Evolutionary conservation across 1,140 invertebrate genomes (phyloP).

Genomic region (Marisa cornuarietis): DNA sequence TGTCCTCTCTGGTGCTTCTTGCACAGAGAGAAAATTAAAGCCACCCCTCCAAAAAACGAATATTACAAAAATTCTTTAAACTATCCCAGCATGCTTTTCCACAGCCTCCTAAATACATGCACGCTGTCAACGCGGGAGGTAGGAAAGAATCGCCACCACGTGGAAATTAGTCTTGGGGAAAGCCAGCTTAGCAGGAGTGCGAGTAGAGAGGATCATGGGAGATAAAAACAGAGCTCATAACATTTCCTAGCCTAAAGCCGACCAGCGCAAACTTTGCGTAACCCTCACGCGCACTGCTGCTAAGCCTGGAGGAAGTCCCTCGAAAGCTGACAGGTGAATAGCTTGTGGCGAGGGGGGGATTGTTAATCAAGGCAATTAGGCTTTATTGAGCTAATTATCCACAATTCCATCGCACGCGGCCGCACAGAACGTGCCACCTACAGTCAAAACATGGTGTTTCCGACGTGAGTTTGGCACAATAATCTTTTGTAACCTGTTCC

Average conservation of each 20-base stretch:
- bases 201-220: no score
- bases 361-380: slow-evolving; percentile 13
- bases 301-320: background rate
- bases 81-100: no score
- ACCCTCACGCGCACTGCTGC: background rate
- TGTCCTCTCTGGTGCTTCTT: no score
- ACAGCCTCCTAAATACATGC: no score
- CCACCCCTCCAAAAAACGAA: no score
- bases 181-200: no score
- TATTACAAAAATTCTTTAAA: no score
- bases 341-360: background rate
- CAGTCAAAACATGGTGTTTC: slow-evolving; percentile 4
- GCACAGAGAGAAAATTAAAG: no score
- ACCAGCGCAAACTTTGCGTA: slow-evolving; percentile 16
- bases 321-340: slow-evolving; percentile 8
- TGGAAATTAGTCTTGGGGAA: background rate
- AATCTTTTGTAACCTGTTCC: slow-evolving; percentile 1
- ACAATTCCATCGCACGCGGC: background rate
- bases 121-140: slow-evolving; percentile 5
- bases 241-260: slow-evolving; percentile 5
- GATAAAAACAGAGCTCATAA: slow-evolving; percentile 1
- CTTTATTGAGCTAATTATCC: slow-evolving; percentile 17
- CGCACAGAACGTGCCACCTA: slow-evolving; percentile 12
- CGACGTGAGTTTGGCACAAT: slow-evolving; percentile 1
- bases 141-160: background rate